phyloP scores from a whole-genome alignment of 2,888 invertebrate genomes.

The Lithophane leautieri region DNA sequence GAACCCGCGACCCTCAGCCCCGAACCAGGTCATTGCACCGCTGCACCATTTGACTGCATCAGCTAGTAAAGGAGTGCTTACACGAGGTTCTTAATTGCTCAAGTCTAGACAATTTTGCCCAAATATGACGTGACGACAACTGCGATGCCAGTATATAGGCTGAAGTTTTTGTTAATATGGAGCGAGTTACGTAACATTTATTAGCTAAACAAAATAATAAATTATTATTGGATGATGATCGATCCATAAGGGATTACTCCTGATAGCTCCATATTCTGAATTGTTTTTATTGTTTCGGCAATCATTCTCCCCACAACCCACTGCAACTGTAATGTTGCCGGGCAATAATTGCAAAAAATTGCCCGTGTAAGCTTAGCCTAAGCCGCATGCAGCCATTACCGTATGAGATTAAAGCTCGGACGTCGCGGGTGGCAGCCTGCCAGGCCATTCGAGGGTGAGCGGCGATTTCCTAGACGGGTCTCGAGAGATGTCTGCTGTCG shows the following conservation, averaged over 20 bases:
- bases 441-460: conserved; percentile 24
- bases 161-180: no score
- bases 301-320: not conserved
- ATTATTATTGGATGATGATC: no score
- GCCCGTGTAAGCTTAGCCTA: not conserved
- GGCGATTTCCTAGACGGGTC: conserved; percentile 34
- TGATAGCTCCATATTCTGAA: not conserved
- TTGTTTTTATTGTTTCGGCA: not conserved
- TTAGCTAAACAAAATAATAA: no score
- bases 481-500: not conserved
- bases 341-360: not conserved
- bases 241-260: no score
- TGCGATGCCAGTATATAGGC: no score
- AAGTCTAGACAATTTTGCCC: not conserved
- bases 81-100: not conserved
- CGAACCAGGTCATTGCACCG: conserved; percentile 39
- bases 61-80: conserved; percentile 1
- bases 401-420: conserved; percentile 30
- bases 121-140: not conserved
- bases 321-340: not conserved
- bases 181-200: no score
- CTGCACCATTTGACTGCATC: conserved; percentile 47
- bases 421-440: conserved; percentile 35
- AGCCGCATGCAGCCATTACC: conserved; percentile 31
- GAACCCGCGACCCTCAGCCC: conserved; percentile 26